Base-by-base conservation (phyloP, 37 sponge, comb jelly and placozoan genomes). In the Aplysina aerophoba region DNA sequence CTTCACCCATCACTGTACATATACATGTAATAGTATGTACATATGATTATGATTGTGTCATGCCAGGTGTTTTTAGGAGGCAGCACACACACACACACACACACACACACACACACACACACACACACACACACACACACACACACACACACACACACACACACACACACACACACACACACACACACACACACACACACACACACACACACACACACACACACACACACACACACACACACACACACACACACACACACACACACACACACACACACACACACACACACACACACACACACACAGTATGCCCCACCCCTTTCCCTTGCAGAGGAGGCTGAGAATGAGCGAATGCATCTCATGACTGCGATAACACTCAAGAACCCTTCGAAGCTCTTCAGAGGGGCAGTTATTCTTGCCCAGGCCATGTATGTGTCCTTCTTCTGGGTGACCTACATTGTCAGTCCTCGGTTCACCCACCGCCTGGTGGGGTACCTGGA, bases 331-430 rank as follows among this genome's bases (percentile, higher is more conserved):
- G 97, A 96, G 88, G 97, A 96, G 73, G 97, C 97, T 4, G 97
- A 96, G 90, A 96, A 96, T 85, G 97, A 96, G 82, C 69, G 97
- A 41, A 96, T 96, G 97, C 97, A 96, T 63, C 89, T 96, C 21
- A 78, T 96, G 59, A 96, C 97, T 20, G 90, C 90, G 0, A 64
- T 96, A 58, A 88, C 83, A 17, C 78, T 96, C 61, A 86, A 73
- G 59, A 87, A 85, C 0, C 97, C 97, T 50, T 86, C 92, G 21
- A 59, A 54, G 0, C 36, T 96, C 55, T 94, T 96, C 81, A 93
- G 82, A 80, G 37, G 28, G 16, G 25, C 60, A 15, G 97, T 96
- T 19, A 39, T 96, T 19, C 36, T 44, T 15, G 30, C 81, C 0
- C 97, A 96, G 86, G 97, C 94, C 19, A 71, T 91, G 69, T 94